Base-by-base conservation (phyloP, 1,140 invertebrate genomes). In the Luehdorfia chinensis region DNA sequence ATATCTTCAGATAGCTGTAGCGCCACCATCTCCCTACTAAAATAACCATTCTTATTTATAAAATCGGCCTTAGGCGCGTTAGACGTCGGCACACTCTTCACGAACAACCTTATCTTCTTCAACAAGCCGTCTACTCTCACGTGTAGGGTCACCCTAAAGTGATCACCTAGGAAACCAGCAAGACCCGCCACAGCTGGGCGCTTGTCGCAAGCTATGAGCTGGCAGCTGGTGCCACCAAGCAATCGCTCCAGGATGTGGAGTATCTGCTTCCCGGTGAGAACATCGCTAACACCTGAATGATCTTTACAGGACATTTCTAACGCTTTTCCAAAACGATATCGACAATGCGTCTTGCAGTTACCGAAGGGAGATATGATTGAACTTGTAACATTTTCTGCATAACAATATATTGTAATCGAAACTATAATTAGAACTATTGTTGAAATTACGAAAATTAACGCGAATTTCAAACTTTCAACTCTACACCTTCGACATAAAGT, bases 81-180 rank as follows among this genome's bases (percentile, higher is more conserved):
- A 1, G 14, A n/a, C 2, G 52, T 13, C 3, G 79, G 76, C 9
- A 84, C 6, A 4, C 43, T 47, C 34, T 80, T 84, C 3, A 78
- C 51, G 16, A 84, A 84, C 4, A 84, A 48, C 5, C 64, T 34
- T 4, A 84, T 33, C 11, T 56, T 54, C 33, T 41, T 52, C 4
- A 50, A 19, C 0, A 16, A 13, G 2, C 55, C 62, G 0, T 12
- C 31, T 1, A 55, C 28, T 16, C 47, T 45, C 2, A 81, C 59
- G 9, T 57, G 27, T 0, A 84, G 32, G 0, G 33, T 51, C 3
- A 70, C 36, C 8, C 59, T 61, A 2, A 66, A 59, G 27, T 84
- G 77, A 16, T 81, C 77, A 1, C 68, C 76, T 0, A 84, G 55
- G 47, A 77, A 81, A 2, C 77, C 80, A 0, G 66, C 43, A 0